phyloP scores from a whole-genome alignment of 2,888 invertebrate species.

The Camptogramma bilineatum region DNA sequence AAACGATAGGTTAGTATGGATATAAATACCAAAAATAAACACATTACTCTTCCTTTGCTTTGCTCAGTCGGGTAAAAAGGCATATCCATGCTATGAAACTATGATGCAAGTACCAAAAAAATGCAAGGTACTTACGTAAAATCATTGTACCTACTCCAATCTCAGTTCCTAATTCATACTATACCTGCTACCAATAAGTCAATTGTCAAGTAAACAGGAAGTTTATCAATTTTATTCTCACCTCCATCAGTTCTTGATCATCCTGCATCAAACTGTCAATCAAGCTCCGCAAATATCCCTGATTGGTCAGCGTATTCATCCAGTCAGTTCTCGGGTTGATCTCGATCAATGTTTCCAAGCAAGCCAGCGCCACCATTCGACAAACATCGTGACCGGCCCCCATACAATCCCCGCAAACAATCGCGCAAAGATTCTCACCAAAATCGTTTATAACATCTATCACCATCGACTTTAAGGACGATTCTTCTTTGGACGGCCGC shows the following conservation, averaged over 20 bases:
- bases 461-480: conserved; percentile 73
- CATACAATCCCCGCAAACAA: conserved; percentile 93
- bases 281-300: conserved; percentile 92
- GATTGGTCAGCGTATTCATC: conserved; percentile 73
- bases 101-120: no score
- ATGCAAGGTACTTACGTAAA: no score
- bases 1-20: no score
- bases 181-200: no score
- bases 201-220: no score
- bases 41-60: no score
- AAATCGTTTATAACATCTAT: conserved; percentile 87
- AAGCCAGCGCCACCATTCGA: conserved; percentile 94
- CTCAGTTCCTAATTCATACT: no score
- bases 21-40: no score
- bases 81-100: no score
- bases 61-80: no score
- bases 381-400: conserved; percentile 94
- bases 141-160: no score
- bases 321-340: conserved; percentile 89
- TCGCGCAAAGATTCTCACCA: conserved; percentile 92
- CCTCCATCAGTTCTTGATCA: conserved; percentile 87
- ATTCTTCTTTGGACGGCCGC: conserved; percentile 63
- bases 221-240: conserved; percentile 43
- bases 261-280: conserved; percentile 92
- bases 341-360: conserved; percentile 91